Conservation (phyloP, 2,797 vertebrate genomes). For the Urophycis tenuis region DNA sequence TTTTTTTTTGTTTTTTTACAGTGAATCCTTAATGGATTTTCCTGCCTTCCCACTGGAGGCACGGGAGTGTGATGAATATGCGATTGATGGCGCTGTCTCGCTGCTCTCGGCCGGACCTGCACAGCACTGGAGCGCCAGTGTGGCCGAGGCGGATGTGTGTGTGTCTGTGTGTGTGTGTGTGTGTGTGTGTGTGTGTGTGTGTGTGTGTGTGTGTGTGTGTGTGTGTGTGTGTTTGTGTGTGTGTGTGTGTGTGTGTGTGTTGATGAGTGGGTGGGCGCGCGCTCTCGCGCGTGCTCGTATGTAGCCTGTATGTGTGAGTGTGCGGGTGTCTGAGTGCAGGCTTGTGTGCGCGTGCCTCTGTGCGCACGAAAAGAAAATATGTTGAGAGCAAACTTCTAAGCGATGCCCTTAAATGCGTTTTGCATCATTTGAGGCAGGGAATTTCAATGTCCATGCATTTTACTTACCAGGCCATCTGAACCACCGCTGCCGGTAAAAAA, state of each 20-base stretch:
- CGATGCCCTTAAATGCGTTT: background rate
- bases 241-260: background rate
- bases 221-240: slow-evolving; percentile 28
- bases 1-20: background rate
- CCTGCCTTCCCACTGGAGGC: slow-evolving; percentile 14
- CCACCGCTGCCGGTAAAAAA: slow-evolving; percentile 57
- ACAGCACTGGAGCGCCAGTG: background rate
- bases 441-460: slow-evolving; percentile 1
- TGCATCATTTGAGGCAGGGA: background rate
- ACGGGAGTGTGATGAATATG: slow-evolving; percentile 43
- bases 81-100: slow-evolving; percentile 75
- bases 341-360: background rate
- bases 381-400: background rate
- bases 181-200: background rate
- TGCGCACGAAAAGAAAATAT: background rate
- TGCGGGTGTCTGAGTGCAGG: background rate
- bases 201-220: slow-evolving; percentile 33
- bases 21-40: slow-evolving; percentile 5
- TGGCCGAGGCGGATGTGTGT: background rate
- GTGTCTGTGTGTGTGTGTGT: background rate
- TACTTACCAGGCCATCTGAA: slow-evolving; percentile 79
- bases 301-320: background rate
- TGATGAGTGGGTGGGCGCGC: background rate
- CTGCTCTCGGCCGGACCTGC: slow-evolving; percentile 55
- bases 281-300: background rate